These are phyloP conservation scores for Clepsis dumicolana DNA, from an alignment of 2,888 invertebrate genomes.

Conservation along the genomic window DNA sequence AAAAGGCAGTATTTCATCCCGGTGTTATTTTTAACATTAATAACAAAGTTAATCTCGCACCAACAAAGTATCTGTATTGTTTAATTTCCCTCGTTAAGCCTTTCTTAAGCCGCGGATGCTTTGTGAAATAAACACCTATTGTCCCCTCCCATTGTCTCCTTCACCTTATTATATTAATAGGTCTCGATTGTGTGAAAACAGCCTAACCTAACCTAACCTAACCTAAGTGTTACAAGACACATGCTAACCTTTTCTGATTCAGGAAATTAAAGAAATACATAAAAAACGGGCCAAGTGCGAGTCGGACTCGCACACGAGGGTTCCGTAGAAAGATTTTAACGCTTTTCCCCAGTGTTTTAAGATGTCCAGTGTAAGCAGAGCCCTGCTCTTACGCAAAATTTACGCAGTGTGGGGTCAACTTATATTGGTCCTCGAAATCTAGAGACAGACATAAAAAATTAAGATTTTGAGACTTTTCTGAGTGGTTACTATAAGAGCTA, in stretches of 20 bases:
- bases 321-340: too few relatives aligned
- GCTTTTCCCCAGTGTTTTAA: too few relatives aligned
- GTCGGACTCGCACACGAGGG: too few relatives aligned
- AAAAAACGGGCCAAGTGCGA: too few relatives aligned
- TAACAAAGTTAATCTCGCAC: constrained; percentile 23
- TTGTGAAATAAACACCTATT: constrained; percentile 35
- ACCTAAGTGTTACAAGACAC: not conserved
- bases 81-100: constrained; percentile 28
- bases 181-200: constrained; percentile 25
- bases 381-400: too few relatives aligned
- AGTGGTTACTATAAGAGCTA: too few relatives aligned
- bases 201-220: constrained; percentile 28
- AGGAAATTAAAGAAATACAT: too few relatives aligned
- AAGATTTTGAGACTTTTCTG: too few relatives aligned
- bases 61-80: constrained; percentile 19
- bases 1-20: not conserved
- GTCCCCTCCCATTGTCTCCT: constrained; percentile 30
- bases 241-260: not conserved
- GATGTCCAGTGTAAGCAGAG: too few relatives aligned
- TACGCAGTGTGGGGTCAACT: too few relatives aligned
- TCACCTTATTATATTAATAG: constrained; percentile 38
- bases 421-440: too few relatives aligned
- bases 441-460: too few relatives aligned
- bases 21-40: constrained; percentile 16
- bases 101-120: constrained; percentile 24